Percentiles rank a stretch among this genome's conserved stretches.
phyloP scores from a whole-genome alignment of 2,888 invertebrate genomes.

The Scaeva pyrastri region DNA sequence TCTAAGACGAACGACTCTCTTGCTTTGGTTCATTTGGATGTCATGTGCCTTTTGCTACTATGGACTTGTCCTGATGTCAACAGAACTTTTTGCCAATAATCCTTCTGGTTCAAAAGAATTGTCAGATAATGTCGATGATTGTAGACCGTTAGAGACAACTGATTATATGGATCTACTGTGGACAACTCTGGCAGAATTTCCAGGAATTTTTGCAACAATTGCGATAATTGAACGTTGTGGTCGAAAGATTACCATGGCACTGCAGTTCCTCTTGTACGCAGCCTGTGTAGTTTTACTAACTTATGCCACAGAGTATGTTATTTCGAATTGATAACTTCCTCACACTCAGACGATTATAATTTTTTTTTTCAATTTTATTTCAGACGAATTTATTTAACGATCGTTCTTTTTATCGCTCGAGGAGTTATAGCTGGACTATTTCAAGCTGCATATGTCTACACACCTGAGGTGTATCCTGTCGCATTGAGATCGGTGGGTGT shows the following conservation, averaged over 20 bases:
- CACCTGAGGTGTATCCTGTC: conserved; percentile 97
- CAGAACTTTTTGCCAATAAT: conserved; percentile 89
- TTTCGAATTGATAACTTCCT: neutral
- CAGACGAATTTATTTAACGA: conserved; percentile 91
- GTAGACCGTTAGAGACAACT: conserved; percentile 89
- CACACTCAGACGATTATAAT: neutral
- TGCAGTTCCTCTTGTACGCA: conserved; percentile 95
- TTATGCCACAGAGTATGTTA: conserved; percentile 87
- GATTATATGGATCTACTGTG: conserved; percentile 97
- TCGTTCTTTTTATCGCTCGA: conserved; percentile 93
- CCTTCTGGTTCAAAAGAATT: conserved; percentile 77
- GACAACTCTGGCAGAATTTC: conserved; percentile 98
- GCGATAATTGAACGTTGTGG: conserved; percentile 95
- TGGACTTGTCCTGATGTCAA: conserved; percentile 96
- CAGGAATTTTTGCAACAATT: conserved; percentile 95
- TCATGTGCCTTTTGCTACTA: conserved; percentile 98
- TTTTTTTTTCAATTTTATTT: conserved; percentile 79
- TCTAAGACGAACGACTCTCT: conserved; percentile 91
- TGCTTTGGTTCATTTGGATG: conserved; percentile 98
- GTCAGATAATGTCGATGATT: conserved; percentile 85
- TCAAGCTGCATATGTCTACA: conserved; percentile 98
- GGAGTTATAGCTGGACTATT: conserved; percentile 97
- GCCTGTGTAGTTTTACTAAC: conserved; percentile 90
- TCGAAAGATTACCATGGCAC: conserved; percentile 95
- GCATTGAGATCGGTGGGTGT: conserved; percentile 94